Evolutionary conservation across 2,888 invertebrate species (phyloP).

Genomic region (Scotopteryx bipunctaria): DNA sequence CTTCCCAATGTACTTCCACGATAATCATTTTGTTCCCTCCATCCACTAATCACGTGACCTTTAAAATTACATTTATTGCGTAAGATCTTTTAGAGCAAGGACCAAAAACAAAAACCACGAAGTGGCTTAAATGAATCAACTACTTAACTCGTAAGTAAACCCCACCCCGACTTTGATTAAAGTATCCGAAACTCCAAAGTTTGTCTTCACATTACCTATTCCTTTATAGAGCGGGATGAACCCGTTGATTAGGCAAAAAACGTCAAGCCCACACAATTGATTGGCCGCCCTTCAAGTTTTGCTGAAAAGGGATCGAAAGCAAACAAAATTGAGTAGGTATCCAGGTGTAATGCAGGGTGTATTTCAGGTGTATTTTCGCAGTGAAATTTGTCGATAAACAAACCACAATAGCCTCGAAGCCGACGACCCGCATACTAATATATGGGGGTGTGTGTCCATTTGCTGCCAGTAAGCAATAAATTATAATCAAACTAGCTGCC

Average conservation of each 20-base stretch:
- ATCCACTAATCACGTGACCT: no score
- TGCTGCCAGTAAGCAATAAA: conserved; percentile 5
- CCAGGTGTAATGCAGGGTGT: conserved; percentile 21
- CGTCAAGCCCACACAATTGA: conserved; percentile 28
- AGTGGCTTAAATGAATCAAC: no score
- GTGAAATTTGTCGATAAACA: conserved; percentile 64
- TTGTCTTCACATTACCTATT: conserved; percentile 12
- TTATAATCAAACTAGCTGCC: no score
- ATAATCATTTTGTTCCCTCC: no score
- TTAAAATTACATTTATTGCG: no score
- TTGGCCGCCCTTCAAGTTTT: conserved; percentile 27
- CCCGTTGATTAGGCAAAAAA: conserved; percentile 29
- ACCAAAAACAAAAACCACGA: no score
- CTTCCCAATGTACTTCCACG: no score
- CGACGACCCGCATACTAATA: conserved; percentile 57
- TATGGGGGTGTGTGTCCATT: conserved; percentile 41
- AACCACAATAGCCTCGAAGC: conserved; percentile 54
- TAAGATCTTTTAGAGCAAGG: no score
- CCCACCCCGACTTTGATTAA: conserved; percentile 9
- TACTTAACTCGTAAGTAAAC: neutral
- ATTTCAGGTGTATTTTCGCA: conserved; percentile 51
- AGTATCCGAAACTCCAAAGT: neutral
- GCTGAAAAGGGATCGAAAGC: conserved; percentile 38
- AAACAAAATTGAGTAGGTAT: conserved; percentile 51
- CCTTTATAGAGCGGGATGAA: conserved; percentile 16